Evolutionary conservation across 2,888 invertebrate genomes (phyloP).

Genomic region (Agriopis aurantiaria): DNA sequence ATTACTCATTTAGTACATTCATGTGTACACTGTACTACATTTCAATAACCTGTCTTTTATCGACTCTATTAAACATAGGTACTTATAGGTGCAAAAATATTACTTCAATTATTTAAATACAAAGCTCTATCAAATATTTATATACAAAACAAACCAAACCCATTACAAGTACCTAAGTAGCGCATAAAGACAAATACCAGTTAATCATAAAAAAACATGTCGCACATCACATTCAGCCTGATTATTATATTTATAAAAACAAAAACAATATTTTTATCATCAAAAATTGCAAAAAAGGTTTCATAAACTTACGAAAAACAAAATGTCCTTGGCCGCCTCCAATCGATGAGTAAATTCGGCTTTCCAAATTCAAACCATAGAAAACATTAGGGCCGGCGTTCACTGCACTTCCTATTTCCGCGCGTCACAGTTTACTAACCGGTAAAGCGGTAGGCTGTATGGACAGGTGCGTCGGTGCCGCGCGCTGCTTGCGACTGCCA

Average conservation of each 20-base stretch:
- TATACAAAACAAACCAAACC: no score
- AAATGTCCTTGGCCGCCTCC: slow-evolving; percentile 45
- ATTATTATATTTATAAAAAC: neutral
- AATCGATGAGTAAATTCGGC: slow-evolving; percentile 52
- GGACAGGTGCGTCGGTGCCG: slow-evolving; percentile 60
- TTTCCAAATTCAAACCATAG: slow-evolving; percentile 61
- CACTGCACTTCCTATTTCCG: slow-evolving; percentile 79
- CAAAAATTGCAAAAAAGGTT: slow-evolving; percentile 20
- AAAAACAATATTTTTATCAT: slow-evolving; percentile 12
- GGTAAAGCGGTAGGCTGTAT: slow-evolving; percentile 14
- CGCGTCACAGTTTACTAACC: slow-evolving; percentile 40
- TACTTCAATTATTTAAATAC: no score
- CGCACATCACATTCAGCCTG: neutral
- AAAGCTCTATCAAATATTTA: no score
- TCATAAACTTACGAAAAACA: slow-evolving; percentile 41
- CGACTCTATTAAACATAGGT: no score
- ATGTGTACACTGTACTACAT: no score
- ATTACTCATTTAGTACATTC: no score
- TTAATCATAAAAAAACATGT: no score
- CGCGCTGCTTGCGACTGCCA: slow-evolving; percentile 59
- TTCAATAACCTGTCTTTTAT: no score
- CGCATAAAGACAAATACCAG: no score
- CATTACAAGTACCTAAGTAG: no score
- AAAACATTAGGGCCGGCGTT: slow-evolving; percentile 61
- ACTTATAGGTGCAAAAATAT: no score